Base-by-base conservation (phyloP, 2,888 invertebrate species). In the Brachycybe producta region DNA sequence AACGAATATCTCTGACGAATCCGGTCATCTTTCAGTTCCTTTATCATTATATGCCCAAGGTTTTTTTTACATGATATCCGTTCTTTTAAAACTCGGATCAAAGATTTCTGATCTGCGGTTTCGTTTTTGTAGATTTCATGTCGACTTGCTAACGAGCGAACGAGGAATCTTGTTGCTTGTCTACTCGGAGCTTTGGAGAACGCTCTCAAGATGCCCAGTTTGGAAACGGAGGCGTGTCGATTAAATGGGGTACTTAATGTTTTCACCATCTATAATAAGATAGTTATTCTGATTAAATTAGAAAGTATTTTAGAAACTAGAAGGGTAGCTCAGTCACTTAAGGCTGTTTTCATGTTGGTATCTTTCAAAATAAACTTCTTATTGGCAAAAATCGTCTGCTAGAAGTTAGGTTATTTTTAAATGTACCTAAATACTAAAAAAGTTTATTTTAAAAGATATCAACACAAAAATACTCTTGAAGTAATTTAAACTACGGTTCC, bases 1-100 rank as follows among this genome's bases (percentile, higher is more conserved):
- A 92, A 67, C 74, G 91, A 57, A 77, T 80, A 52, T 86, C 87
- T 11, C 72, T 92, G 8, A 86, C 82, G 56, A 84, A 86, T 61
- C 79, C 80, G 48, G 77, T 81, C 60, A 85, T 91, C 60, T 84
- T 84, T 65, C 83, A 84, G 63, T 91, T 92, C 66, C 75, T 91
- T 65, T 80, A 80, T 60, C 81, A 84, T 54, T 90, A 86, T 65
- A 87, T 91, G 65, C 87, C 90, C 0, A 90, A 88, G 76, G 83
- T 87, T 67, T 61, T 61, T 23, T 5, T 5, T 32, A 11, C 2
- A 41, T 11, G 30, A 26, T 23, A 38, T 17, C 27, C 30, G 15
- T 43, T 43, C 15, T 32, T 7, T 32, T 15, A 26, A 3, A 26
- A 28, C n/a, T n/a, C 28, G 17, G 5, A 32, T 24, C 27, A 2